Evolutionary conservation across 2,113 vertebrate genomes (phyloP), one percentile per base, ranked within the genome.

Genomic region (Nothocercus julius): DNA sequence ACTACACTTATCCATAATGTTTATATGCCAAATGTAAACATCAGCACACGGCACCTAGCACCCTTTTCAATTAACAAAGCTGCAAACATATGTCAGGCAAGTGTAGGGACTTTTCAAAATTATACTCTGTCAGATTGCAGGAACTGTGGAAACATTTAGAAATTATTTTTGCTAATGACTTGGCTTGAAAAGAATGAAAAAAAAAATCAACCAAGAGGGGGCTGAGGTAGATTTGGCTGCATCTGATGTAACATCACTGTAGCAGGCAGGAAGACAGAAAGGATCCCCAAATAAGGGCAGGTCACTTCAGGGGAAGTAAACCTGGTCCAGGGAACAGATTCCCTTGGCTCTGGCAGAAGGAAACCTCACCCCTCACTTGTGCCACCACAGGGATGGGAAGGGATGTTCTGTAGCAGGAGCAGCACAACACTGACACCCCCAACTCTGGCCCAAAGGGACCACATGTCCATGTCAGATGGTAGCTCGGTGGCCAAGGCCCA

Each of bases 211-310:
- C 12, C 32, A 16, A 67, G 75, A 30, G 0, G 0, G 44, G 53
- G 38, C 63, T 96, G 97, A 97, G 96, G 96, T 97, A 97, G 95
- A 92, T 89, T 95, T 95, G 85, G 42, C 85, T 20, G 0, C 75
- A 70, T 76, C 42, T 80, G 82, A 66, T 93, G 83, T 76, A 69
- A 78, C 32, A 38, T 78, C 63, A 36, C 64, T 42, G 36, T 70
- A 56, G 15, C 56, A 61, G 82, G 38, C 45, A 79, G 47, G 54
- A 92, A 83, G 82, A 84, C 40, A 82, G 66, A 72, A 32, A 32
- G 19, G 45, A 73, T 63, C 17, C 76, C 80, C 89, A 44, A 75
- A 24, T 67, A 87, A 77, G 30, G 73, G 73, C 30, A 81, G 51
- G 36, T 62, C 32, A 80, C 25, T 5, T 12, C 44, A 87, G 70